Percentiles rank a stretch among this genome's conserved stretches.
These are phyloP conservation scores for Takifugu bimaculatus DNA, from an alignment of 2,113 vertebrate species.

Conservation along the genomic window DNA sequence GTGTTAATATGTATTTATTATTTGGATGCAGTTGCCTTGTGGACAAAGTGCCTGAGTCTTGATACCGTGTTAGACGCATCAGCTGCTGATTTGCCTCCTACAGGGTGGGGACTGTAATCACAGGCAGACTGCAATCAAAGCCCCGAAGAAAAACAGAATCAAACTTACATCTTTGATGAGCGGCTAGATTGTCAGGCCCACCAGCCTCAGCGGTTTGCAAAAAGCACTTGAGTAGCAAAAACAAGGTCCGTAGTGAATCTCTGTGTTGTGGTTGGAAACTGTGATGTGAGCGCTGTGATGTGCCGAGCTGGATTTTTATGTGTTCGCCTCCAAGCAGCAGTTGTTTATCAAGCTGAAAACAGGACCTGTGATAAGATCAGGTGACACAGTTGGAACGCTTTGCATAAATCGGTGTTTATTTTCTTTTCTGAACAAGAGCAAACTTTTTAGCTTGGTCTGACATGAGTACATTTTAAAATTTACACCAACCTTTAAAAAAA, in stretches of 20 bases:
- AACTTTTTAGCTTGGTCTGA: too few species aligned
- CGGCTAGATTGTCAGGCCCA: not conserved
- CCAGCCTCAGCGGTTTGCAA: not conserved
- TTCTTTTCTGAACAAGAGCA: too few species aligned
- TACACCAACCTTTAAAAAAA: too few species aligned
- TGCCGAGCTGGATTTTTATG: not conserved
- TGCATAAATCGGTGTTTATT: not conserved
- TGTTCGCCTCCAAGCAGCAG: not conserved
- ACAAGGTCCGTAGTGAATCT: not conserved
- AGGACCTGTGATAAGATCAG: not conserved
- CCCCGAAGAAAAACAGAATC: not conserved
- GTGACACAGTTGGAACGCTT: not conserved
- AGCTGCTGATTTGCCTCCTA: constrained; percentile 14
- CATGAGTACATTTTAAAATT: too few species aligned
- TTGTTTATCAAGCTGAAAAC: not conserved
- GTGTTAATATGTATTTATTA: constrained; percentile 20
- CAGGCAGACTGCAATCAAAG: constrained; percentile 1
- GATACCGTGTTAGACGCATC: constrained; percentile 20
- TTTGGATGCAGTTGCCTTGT: constrained; percentile 45
- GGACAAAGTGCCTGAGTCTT: constrained; percentile 64
- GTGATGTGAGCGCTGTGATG: not conserved
- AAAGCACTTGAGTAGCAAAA: not conserved
- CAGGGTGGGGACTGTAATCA: not conserved
- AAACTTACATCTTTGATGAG: not conserved
- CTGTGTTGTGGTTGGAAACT: constrained; percentile 6